Base-by-base conservation (phyloP, 2,888 invertebrate species). In the Drosophila colorata region DNA sequence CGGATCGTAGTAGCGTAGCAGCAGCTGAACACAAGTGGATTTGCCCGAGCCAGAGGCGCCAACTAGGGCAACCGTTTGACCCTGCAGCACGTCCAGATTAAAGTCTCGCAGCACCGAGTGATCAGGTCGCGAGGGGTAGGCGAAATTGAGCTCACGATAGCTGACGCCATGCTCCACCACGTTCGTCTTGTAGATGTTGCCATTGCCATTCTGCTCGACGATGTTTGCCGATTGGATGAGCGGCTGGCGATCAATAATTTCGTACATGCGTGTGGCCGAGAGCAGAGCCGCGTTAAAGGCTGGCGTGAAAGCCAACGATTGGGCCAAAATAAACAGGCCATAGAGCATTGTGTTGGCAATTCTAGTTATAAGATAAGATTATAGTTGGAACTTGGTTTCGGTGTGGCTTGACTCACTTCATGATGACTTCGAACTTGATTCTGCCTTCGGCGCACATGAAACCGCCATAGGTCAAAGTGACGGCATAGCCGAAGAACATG, bases 11-110 rank as follows among this genome's bases (percentile, higher is more conserved):
- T 96, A 94, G 51, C 97, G 92, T 90, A 96, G 95, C 77, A 97
- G 91, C 16, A 97, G 92, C 83, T 97, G 96, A 69, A 97, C 94
- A 52, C 95, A 95, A 0, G 97, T 97, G 0, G 96, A 96, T 91
- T 97, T 97, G 16, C 97, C 97, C 87, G 96, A 96, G 14, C 96
- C 96, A 74, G 95, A 95, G 51, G 95, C 95, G 0, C 95, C 95
- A 0, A 96, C 96, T 5, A 96, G 90, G 0, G 96, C 97, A 2
- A 97, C 94, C 14, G 95, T 95, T 90, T 95, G 94, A 0, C 96
- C 96, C 23, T 94, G 93, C 16, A 94, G 92, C 1, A 97, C 94
- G 47, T 94, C 93, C 49, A 97, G 92, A 57, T 94, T 93, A 18
- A 97, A 92, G 4, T 95, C 95, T 56, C 95, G 94, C 5, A 98